phyloP scores from a whole-genome alignment of 2,113 vertebrate genomes.

The Etheostoma cragini region DNA sequence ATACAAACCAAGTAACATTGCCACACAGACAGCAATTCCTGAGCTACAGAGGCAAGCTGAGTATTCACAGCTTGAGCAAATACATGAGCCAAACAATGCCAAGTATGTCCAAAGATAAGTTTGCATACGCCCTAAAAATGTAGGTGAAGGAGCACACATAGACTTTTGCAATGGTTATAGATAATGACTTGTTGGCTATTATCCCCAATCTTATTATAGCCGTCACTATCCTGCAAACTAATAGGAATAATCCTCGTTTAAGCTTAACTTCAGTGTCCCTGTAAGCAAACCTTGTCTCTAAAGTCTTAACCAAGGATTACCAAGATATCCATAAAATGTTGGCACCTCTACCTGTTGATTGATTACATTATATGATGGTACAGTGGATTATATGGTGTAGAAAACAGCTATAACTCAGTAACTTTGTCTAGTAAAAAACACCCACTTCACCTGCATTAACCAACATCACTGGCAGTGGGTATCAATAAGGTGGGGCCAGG shows the following conservation, averaged over 20 bases:
- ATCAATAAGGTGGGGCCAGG: not conserved
- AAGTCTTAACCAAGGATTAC: not conserved
- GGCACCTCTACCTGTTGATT: not conserved
- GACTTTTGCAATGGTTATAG: not conserved
- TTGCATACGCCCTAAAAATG: slow-evolving; percentile 41
- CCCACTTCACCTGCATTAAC: slow-evolving; percentile 25
- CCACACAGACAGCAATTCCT: not conserved
- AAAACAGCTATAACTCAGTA: not conserved
- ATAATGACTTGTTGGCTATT: not conserved
- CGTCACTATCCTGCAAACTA: not conserved
- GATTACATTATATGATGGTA: not conserved
- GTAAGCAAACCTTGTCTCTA: not conserved
- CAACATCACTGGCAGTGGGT: not conserved
- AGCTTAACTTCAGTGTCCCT: not conserved
- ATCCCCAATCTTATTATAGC: not conserved
- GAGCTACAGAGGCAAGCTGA: not conserved
- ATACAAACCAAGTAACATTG: slow-evolving; percentile 12
- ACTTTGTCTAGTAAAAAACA: not conserved
- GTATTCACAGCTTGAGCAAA: slow-evolving; percentile 6
- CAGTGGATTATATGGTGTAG: not conserved
- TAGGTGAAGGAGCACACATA: slow-evolving; percentile 25
- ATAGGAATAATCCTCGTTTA: not conserved
- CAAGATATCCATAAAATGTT: not conserved
- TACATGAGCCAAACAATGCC: slow-evolving; percentile 17
- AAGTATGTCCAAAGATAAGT: slow-evolving; percentile 6